Percentiles rank a stretch among this genome's conserved stretches.
phyloP scores from a whole-genome alignment of 2,888 invertebrate genomes.

The Tanytarsus gracilentus region DNA sequence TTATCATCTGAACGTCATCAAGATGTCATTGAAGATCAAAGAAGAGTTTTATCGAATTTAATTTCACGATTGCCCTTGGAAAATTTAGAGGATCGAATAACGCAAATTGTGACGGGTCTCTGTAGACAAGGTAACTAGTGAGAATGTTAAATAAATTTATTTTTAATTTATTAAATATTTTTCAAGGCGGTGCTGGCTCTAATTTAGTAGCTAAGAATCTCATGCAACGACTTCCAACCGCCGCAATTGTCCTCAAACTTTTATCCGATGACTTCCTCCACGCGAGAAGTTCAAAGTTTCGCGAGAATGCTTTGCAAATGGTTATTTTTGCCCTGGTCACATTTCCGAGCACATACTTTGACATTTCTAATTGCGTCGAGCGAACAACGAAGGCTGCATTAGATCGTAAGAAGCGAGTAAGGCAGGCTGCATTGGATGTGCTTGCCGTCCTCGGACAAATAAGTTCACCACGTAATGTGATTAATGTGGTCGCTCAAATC shows the following conservation, averaged over 20 bases:
- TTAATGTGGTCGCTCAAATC: conserved; percentile 53
- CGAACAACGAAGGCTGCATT: conserved; percentile 41
- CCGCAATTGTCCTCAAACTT: conserved; percentile 42
- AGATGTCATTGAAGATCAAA: conserved; percentile 41
- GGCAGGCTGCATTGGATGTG: conserved; percentile 69
- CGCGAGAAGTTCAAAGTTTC: conserved; percentile 46
- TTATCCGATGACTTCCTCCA: conserved; percentile 43
- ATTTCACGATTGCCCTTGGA: conserved; percentile 42
- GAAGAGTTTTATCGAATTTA: conserved; percentile 40
- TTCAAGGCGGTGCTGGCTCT: conserved; percentile 40
- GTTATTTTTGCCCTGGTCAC: conserved; percentile 67
- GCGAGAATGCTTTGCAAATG: conserved; percentile 67
- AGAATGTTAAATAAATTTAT: too few species aligned
- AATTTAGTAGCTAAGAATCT: conserved; percentile 43
- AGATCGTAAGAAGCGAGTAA: conserved; percentile 61
- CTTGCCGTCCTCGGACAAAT: conserved; percentile 69
- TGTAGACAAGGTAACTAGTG: too few species aligned
- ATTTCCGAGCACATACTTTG: conserved; percentile 68
- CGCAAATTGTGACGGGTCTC: conserved; percentile 41
- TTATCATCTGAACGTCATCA: conserved; percentile 53
- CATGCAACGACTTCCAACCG: conserved; percentile 44
- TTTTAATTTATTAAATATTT: too few species aligned
- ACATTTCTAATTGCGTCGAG: conserved; percentile 45
- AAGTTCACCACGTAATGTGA: conserved; percentile 52
- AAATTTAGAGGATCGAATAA: conserved; percentile 41